Conservation (phyloP, 2,797 vertebrate species). For the Esox lucius region DNA sequence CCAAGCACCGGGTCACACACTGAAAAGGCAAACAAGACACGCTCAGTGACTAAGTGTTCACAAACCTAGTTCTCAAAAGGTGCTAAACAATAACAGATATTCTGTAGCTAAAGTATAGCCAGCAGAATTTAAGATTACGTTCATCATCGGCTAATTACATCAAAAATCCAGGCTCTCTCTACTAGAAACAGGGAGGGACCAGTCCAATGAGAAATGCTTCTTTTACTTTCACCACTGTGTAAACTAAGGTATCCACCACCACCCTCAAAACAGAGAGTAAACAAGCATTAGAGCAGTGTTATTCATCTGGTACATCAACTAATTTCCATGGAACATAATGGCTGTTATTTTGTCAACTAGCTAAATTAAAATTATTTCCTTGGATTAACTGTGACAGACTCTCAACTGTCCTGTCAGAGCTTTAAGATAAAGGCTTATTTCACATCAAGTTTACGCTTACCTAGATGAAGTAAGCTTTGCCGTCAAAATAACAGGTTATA, state of each 20-base stretch:
- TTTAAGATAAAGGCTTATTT: background rate
- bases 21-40: constrained; percentile 62
- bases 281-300: background rate
- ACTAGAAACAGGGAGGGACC: background rate
- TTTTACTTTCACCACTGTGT: no score
- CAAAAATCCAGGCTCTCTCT: background rate
- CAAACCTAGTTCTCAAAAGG: constrained; percentile 10
- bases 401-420: background rate
- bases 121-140: background rate
- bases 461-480: background rate
- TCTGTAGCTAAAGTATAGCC: background rate
- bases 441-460: background rate
- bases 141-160: background rate
- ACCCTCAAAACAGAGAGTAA: background rate
- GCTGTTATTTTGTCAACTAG: background rate
- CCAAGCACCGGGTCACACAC: constrained; percentile 97
- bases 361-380: background rate
- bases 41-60: constrained; percentile 13
- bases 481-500: background rate
- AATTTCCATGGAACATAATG: background rate
- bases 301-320: background rate
- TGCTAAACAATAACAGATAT: background rate
- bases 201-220: background rate
- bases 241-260: background rate
- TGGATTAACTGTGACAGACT: background rate